These are phyloP conservation scores for Hypomecis atomaria DNA, from an alignment of 2,888 invertebrate genomes.

Conservation along the genomic window DNA sequence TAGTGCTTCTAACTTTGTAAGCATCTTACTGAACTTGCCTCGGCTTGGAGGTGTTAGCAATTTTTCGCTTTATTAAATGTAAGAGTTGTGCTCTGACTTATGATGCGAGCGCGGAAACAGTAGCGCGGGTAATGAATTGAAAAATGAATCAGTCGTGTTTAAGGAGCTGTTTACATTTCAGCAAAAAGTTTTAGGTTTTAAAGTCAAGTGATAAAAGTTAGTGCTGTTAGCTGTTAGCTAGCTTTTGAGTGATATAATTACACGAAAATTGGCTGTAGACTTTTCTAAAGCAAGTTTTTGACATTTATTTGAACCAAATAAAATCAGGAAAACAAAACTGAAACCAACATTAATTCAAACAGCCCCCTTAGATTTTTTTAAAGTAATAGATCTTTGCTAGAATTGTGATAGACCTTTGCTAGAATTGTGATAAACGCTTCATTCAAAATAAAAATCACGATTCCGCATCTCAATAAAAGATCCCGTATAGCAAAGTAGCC, in stretches of 20 bases:
- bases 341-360: too few species aligned
- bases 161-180: background rate
- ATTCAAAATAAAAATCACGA: constrained; percentile 27
- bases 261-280: too few species aligned
- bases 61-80: constrained; percentile 45
- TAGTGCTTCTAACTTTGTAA: constrained; percentile 66
- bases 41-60: constrained; percentile 39
- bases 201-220: background rate
- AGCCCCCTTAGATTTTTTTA: too few species aligned
- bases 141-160: background rate
- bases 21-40: constrained; percentile 58
- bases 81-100: constrained; percentile 22
- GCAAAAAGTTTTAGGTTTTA: background rate
- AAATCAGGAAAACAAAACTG: too few species aligned
- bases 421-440: constrained; percentile 3
- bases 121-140: background rate
- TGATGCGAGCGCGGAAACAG: constrained; percentile 23
- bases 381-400: background rate
- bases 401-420: background rate
- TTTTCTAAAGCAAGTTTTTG: too few species aligned
- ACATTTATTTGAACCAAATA: too few species aligned
- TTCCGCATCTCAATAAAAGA: constrained; percentile 33
- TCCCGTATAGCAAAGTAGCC: constrained; percentile 29
- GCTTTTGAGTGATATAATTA: too few species aligned
- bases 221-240: too few species aligned